Base-by-base conservation (phyloP, 2,113 vertebrate genomes). In the Myiozetetes cayanensis region DNA sequence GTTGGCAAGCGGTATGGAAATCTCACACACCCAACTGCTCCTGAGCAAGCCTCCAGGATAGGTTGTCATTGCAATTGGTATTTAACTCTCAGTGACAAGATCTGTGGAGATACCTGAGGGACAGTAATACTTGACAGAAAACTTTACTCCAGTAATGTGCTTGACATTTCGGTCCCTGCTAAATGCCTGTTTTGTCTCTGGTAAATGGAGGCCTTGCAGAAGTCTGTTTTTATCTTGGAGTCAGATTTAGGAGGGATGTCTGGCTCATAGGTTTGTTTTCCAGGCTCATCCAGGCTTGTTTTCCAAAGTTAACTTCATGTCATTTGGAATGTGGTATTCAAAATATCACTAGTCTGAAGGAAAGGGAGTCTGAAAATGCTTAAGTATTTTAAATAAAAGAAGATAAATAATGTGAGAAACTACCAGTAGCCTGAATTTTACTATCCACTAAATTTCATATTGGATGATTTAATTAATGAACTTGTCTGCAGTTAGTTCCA, bases 391-490 rank as follows among this genome's bases (percentile, higher is more conserved):
- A 71, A 95, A 74, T 41, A 77, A 90, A 80, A 89, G 30, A 80
- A 82, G 39, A 15, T 17, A 84, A 91, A 74, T 56, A 88, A 85
- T 75, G 47, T 71, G 35, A 78, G 87, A 94, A 91, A 87, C 5
- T 85, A 47, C 47, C 44, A 82, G 61, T 75, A 75, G 27, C 39
- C 33, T 75, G 86, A 61, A 75, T 94, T 89, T 91, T 87, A 30
- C 80, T 67, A 52, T 65, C 19, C 44, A 59, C 75, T 89, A 47
- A 11, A 75, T 75, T 91, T 87, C 39, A 68, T 79, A 35, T 52
- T 56, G 49, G 20, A 85, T 59, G 22, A 81, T 89, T 94, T 89
- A 93, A 92, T 72, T 96, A 91, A 92, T 85, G 44, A 89, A 85
- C 56, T 85, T 94, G 91, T 94, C 89, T 95, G 83, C 94, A 85